phyloP scores from a whole-genome alignment of 2,888 invertebrate species.

The Andricus curvator region DNA sequence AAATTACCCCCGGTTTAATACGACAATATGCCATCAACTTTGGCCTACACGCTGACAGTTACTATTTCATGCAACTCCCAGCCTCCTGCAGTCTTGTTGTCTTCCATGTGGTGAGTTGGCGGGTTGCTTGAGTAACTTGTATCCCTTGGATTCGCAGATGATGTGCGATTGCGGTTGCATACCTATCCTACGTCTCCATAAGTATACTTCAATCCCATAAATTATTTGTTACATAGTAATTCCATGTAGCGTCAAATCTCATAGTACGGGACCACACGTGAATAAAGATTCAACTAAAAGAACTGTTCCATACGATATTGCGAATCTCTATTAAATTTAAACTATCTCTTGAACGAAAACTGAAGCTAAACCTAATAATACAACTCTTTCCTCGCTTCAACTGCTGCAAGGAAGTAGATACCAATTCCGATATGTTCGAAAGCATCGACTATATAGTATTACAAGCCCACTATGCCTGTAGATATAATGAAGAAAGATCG shows the following conservation, averaged over 20 bases:
- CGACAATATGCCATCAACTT: conserved; percentile 72
- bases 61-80: conserved; percentile 64
- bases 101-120: conserved; percentile 43
- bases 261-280: neutral
- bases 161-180: conserved; percentile 12
- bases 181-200: conserved; percentile 30
- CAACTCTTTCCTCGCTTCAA: conserved; percentile 26
- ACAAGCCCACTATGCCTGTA: conserved; percentile 32
- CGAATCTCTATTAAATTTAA: neutral
- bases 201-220: conserved; percentile 20
- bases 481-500: conserved; percentile 40
- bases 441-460: conserved; percentile 29
- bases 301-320: neutral
- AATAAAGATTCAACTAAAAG: neutral
- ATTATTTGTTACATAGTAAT: conserved; percentile 15
- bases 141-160: conserved; percentile 40
- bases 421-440: conserved; percentile 38
- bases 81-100: conserved; percentile 46
- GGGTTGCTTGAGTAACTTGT: conserved; percentile 49
- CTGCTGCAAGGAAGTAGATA: conserved; percentile 30
- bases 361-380: conserved; percentile 15
- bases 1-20: conserved; percentile 68
- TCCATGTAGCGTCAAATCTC: conserved; percentile 15
- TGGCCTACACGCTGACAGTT: conserved; percentile 69
- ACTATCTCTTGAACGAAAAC: conserved; percentile 7